Base-by-base conservation (phyloP, 2,888 invertebrate species). In the Theodoxus fluviatilis region DNA sequence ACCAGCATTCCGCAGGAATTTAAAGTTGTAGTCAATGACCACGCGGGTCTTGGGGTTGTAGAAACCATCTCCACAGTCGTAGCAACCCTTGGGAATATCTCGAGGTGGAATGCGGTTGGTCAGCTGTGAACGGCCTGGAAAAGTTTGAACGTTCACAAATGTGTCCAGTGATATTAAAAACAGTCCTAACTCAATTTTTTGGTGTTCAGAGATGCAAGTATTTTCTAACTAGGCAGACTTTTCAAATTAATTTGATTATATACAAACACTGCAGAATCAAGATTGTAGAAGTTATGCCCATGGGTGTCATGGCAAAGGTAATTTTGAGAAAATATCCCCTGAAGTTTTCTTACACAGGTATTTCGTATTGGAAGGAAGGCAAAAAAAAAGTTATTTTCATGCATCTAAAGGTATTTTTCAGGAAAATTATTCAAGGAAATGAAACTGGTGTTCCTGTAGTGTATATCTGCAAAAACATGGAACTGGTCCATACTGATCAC, bases 51-150 rank as follows among this genome's bases (percentile, higher is more conserved):
- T 77, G 1, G 87, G 87, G 73, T 87, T 81, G 73, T 88, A 87
- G 80, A 93, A 91, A 0, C 94, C 94, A 81, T 93, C 92, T 0
- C 91, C 93, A 0, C 91, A 90, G 78, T 94, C 94, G 80, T 91
- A 94, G 79, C 90, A 91, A 0, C 91, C 91, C 0, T 86, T 79
- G 0, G 92, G 92, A 43, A 94, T 90, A 0, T 84, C 78, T 37
- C 90, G 87, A 0, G 91, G 87, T 0, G 91, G 90, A 76, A 90
- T 89, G 0, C 87, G 86, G 9, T 91, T 90, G 0, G 93, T 92
- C 66, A 91, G 80, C 76, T 89, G 90, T 0, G 92, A 91, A 65
- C 84, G 80, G 72, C 87, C 86, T 86, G 76, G 33, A 78, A 69
- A 52, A 69, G 25, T 47, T 52, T 37, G 68, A 52, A 33, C 18